phyloP scores from a whole-genome alignment of 2,888 invertebrate genomes.

The Cyrtodaria siliqua region DNA sequence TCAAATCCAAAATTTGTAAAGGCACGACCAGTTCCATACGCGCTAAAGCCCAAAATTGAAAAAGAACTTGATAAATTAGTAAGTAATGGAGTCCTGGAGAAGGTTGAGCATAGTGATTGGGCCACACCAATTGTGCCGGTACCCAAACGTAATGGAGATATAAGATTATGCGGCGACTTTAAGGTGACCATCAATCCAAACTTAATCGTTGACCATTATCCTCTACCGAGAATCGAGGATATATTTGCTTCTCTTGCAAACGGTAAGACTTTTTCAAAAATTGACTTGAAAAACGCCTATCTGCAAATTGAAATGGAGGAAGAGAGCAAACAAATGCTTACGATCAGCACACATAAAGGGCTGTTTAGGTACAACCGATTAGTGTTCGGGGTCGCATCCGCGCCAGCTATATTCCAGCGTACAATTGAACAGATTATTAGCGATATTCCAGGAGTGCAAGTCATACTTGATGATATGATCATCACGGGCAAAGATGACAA shows the following conservation, averaged over 20 bases:
- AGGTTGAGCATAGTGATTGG: conserved; percentile 55
- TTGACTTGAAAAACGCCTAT: conserved; percentile 70
- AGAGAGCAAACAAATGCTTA: conserved; percentile 28
- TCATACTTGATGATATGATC: conserved; percentile 38
- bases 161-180: conserved; percentile 69
- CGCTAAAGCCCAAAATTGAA: conserved; percentile 43
- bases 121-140: conserved; percentile 67
- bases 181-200: conserved; percentile 69
- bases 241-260: conserved; percentile 60
- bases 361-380: conserved; percentile 61
- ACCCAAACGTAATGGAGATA: conserved; percentile 48
- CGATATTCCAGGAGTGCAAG: conserved; percentile 49
- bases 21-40: conserved; percentile 45
- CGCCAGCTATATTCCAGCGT: conserved; percentile 60
- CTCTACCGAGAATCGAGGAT: conserved; percentile 66
- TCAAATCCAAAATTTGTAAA: conserved; percentile 37
- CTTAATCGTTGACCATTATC: conserved; percentile 75
- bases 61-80: conserved; percentile 32
- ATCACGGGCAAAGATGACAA: conserved; percentile 22
- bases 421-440: conserved; percentile 65
- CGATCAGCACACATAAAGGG: conserved; percentile 69
- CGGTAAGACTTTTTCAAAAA: conserved; percentile 59
- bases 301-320: conserved; percentile 42
- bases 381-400: conserved; percentile 63
- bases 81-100: conserved; percentile 27